Base-by-base conservation (phyloP, 2,797 vertebrate species). In the Ataeniobius toweri region DNA sequence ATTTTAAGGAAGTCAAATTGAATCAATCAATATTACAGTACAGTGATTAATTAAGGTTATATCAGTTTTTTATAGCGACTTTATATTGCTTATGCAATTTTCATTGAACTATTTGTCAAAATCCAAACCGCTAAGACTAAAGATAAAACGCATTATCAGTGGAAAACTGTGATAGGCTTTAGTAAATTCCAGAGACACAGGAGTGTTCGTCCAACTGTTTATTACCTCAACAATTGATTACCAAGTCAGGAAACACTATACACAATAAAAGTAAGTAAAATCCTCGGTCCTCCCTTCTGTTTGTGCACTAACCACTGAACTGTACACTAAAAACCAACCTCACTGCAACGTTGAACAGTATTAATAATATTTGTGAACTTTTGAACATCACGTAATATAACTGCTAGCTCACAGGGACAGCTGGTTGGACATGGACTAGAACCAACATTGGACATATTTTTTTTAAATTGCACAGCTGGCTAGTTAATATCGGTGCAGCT, bases 211-310 rank as follows among this genome's bases (percentile, higher is more conserved):
- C 77, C 83, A 85, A 89, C 79, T 90, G 87, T 73, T 80, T 51
- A 67, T 28, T 80, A 77, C 81, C 83, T 88, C 78, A 87, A 86
- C 36, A 0, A 71, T 71, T 68, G 70, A 86, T 86, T 63, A 78
- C 73, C 26, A 61, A 77, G 75, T 55, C 85, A 82, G 84, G 80
- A 89, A 79, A 70, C 77, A 65, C 46, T 53, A 31, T 74, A 75
- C 56, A 48, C 75, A 18, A 51, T 71, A 63, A 72, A 80, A 85
- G 46, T 50, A 67, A 83, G 75, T 72, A 77, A 86, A 80, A 82
- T 77, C 82, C 63, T 78, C 88, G 77, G 91, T 88, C 90, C 82
- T 75, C 58, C 85, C 82, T 76, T 86, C 86, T 86, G 88, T 72
- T 83, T 73, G 70, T 77, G 80, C 70, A 59, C 46, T 20, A 61